Conservation (phyloP, 2,888 invertebrate species). For the Dynastes hyllus region DNA sequence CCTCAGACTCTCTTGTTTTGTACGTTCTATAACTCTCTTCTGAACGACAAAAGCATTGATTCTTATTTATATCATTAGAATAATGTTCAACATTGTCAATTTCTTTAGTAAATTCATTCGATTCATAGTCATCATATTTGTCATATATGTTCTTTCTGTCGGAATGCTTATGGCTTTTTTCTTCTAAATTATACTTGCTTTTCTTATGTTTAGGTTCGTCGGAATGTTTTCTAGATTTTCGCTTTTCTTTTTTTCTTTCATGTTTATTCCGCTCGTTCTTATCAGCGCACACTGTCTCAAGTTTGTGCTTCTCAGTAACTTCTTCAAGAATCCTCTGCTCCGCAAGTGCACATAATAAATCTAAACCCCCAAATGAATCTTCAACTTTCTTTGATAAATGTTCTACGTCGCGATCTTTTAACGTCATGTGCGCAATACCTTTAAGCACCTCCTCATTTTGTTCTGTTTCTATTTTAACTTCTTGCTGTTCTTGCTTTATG, state of each 20-base stretch:
- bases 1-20: conserved; percentile 70
- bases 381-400: conserved; percentile 69
- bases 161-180: conserved; percentile 59
- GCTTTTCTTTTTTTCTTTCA: conserved; percentile 70
- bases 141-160: conserved; percentile 58
- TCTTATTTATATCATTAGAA: conserved; percentile 53
- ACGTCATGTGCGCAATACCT: conserved; percentile 60
- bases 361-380: conserved; percentile 78
- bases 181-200: conserved; percentile 62
- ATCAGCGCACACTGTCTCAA: conserved; percentile 46
- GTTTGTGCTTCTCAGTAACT: conserved; percentile 71
- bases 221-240: conserved; percentile 68
- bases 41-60: conserved; percentile 62
- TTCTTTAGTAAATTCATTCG: conserved; percentile 61
- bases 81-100: conserved; percentile 11
- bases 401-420: conserved; percentile 69
- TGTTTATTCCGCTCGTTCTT: conserved; percentile 57
- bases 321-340: conserved; percentile 89
- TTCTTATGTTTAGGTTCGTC: conserved; percentile 70
- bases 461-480: conserved; percentile 65
- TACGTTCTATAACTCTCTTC: conserved; percentile 64
- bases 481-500: conserved; percentile 59
- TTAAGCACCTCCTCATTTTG: conserved; percentile 58
- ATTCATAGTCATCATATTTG: conserved; percentile 58
- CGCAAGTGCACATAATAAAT: conserved; percentile 87